Conservation (phyloP, 2,888 invertebrate genomes). For the Mantis religiosa region DNA sequence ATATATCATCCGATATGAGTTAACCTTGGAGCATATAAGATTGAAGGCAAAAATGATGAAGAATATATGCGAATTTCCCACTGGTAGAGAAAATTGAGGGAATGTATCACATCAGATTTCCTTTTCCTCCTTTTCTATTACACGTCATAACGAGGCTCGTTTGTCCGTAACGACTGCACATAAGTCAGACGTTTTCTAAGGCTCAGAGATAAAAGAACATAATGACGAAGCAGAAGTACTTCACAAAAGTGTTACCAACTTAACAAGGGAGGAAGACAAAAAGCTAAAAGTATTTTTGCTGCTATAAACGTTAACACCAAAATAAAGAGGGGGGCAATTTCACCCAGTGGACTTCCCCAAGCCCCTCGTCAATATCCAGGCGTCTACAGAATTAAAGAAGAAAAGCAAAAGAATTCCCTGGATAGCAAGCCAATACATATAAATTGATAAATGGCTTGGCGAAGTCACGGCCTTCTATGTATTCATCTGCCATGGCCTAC, state of each 20-base stretch:
- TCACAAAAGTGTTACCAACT: background rate
- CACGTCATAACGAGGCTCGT: no score
- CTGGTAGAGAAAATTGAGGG: no score
- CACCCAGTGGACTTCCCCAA: background rate
- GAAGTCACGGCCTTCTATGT: background rate
- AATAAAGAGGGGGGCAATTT: background rate
- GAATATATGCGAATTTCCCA: no score
- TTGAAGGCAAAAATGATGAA: no score
- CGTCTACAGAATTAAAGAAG: background rate
- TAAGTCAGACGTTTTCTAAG: background rate
- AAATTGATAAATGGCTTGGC: background rate
- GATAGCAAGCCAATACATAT: background rate
- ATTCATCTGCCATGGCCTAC: background rate
- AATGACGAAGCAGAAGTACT: background rate
- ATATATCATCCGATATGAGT: no score
- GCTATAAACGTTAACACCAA: background rate
- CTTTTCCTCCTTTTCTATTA: no score
- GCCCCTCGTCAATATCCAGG: background rate
- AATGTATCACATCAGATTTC: no score
- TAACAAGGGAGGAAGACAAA: background rate
- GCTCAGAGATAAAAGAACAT: background rate
- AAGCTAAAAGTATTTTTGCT: background rate
- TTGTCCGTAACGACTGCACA: no score
- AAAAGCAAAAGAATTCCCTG: background rate
- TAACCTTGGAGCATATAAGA: no score